A percentile compares a stretch with the other conserved stretches of the same genome.
These are phyloP conservation scores for Drosophila siamana DNA, from an alignment of 2,888 invertebrate species.

Conservation along the genomic window DNA sequence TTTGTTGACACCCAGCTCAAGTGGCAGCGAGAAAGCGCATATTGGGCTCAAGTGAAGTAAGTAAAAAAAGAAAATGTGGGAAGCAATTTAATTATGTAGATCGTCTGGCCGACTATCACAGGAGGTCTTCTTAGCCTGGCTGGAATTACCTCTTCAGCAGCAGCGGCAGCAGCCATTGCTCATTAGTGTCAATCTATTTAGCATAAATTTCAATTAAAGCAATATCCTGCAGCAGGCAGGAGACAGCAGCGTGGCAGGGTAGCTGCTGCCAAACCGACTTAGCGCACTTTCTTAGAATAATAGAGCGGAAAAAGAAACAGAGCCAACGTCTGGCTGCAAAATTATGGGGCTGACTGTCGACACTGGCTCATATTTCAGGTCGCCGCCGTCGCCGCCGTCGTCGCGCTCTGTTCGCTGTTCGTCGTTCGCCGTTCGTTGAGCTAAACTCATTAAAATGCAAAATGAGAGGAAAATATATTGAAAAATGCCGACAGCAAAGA, in stretches of 20 bases:
- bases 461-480: constrained; percentile 64
- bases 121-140: constrained; percentile 14
- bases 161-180: constrained; percentile 66
- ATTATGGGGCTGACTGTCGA: constrained; percentile 57
- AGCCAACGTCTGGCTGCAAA: constrained; percentile 39
- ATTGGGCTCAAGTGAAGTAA: not conserved
- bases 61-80: constrained; percentile 21
- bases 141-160: constrained; percentile 58
- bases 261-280: constrained; percentile 49
- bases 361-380: constrained; percentile 69
- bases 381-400: constrained; percentile 9
- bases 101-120: constrained; percentile 51
- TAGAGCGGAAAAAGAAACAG: constrained; percentile 45
- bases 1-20: constrained; percentile 56
- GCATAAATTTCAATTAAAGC: constrained; percentile 82
- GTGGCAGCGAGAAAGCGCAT: not conserved
- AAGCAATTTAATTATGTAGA: constrained; percentile 77
- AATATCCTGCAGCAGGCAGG: constrained; percentile 74
- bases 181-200: constrained; percentile 82
- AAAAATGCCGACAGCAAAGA: constrained; percentile 35
- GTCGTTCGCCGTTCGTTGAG: too few species aligned
- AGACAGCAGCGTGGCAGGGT: constrained; percentile 22
- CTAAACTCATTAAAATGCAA: constrained; percentile 78
- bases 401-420: constrained; percentile 7
- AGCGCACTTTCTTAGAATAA: constrained; percentile 69